Evolutionary conservation across 2,797 vertebrate species (phyloP), one percentile per base, ranked within the genome.

Genomic region (Megalops cyprinoides): DNA sequence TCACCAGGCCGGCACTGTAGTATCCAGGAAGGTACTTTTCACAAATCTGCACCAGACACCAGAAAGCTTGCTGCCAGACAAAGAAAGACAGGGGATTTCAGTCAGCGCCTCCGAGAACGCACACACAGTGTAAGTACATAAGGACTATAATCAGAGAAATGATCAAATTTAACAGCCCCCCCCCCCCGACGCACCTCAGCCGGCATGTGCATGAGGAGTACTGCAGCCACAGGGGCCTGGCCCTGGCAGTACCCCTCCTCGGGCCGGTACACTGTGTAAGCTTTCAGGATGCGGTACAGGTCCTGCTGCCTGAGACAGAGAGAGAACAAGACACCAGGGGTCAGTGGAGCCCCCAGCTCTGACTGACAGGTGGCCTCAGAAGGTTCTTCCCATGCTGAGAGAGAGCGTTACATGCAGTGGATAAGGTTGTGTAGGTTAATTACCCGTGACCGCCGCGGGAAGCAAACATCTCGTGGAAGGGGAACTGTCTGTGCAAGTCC

Each of bases 161-260:
- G 3, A 42, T 42, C 20, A 71, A n/a, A 71, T 71, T 71, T 9
- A 2, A n/a, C 37, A 44, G 18, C 6, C 6, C 65, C 14, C 60
- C 60, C 3, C 28, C 31, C 65, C 62, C 10, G 56, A n/a, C 94
- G 92, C 82, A 97, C 96, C 96, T 98, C 97, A 2, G 97, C 97
- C n/a, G 97, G 97, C 97, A 98, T 98, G 82, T 97, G 97, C 97
- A 98, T 98, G 80, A 98, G 95, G 84, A 98, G 90, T 71, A 98
- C 97, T 0, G 97, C 97, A 0, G 97, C 97, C 86, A 97, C 97
- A 0, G 97, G 97, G 37, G 97, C 97, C 91, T 98, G 97, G 1
- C 96, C 97, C 91, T 98, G 97, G 90, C 97, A 98, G 89, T 98
- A 98, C 12, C 97, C 97, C 85, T 98, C 97, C 0, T 97, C 96